Evolutionary conservation across 2,797 vertebrate genomes (phyloP).

Genomic region (Falco concolor): DNA sequence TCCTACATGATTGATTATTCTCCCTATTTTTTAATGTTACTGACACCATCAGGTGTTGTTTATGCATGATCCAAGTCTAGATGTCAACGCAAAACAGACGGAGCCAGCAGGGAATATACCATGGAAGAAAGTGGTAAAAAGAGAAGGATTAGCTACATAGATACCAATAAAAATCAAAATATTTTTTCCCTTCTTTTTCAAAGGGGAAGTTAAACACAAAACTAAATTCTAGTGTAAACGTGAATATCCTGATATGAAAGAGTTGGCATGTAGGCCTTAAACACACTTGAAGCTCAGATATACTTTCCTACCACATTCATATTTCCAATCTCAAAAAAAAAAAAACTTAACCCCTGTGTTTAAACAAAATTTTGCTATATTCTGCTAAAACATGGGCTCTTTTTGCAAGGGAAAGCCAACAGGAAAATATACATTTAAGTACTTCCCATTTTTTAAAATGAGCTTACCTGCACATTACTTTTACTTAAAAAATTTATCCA

Average conservation of each 20-base stretch:
- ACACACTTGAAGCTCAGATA: neutral
- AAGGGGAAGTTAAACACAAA: neutral
- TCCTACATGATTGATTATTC: too few species aligned
- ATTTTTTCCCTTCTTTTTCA: neutral
- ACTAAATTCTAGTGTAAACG: neutral
- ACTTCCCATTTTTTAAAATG: neutral
- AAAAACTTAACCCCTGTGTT: neutral
- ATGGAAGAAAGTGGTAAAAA: neutral
- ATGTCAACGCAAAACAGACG: conserved; percentile 63
- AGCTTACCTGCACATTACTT: neutral
- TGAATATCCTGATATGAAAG: neutral
- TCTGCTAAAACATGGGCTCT: neutral
- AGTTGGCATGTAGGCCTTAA: neutral
- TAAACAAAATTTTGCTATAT: neutral
- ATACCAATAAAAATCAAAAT: neutral
- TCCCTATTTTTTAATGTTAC: too few species aligned
- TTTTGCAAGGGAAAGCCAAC: neutral
- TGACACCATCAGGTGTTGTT: conserved; percentile 68
- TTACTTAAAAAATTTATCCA: neutral
- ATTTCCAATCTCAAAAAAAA: neutral
- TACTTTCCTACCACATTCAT: neutral
- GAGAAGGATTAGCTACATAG: neutral
- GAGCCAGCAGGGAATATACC: conserved; percentile 39
- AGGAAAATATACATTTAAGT: neutral
- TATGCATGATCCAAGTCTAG: neutral